phyloP scores from a whole-genome alignment of 2,888 invertebrate genomes.

The Deroplatys truncata region DNA sequence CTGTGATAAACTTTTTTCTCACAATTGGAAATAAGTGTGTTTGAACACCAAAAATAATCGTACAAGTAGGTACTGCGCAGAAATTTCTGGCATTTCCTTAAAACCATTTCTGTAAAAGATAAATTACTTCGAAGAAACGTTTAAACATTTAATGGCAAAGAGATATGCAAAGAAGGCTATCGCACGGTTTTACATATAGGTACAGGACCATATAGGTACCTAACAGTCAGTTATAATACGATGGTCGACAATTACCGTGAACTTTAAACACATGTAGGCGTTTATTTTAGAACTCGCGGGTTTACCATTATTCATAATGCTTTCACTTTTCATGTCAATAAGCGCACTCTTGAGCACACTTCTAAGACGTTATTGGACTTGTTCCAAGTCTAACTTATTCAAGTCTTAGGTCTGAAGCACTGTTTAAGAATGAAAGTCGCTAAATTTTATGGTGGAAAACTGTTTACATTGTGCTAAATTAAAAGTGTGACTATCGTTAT shows the following conservation, averaged over 20 bases:
- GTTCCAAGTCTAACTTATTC: too few relatives aligned
- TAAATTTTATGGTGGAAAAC: not conserved
- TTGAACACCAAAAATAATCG: too few relatives aligned
- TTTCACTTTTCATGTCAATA: not conserved
- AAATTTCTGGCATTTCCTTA: not conserved
- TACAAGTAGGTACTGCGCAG: not conserved
- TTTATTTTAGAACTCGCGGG: not conserved
- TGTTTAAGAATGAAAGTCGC: too few relatives aligned
- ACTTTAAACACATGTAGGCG: not conserved
- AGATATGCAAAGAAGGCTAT: not conserved
- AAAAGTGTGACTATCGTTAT: too few relatives aligned
- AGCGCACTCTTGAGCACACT: too few relatives aligned
- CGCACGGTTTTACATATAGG: not conserved
- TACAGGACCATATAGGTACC: not conserved
- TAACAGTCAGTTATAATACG: not conserved
- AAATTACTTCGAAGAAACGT: not conserved
- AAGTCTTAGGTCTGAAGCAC: not conserved
- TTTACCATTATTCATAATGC: not conserved
- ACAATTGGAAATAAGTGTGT: too few relatives aligned
- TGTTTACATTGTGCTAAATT: not conserved
- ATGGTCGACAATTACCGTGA: not conserved
- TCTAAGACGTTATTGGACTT: too few relatives aligned
- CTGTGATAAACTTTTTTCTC: too few relatives aligned
- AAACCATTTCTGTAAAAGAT: not conserved
- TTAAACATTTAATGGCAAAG: not conserved